Evolutionary conservation across 1,140 invertebrate genomes (phyloP).

Genomic region (Mactra quadrangularis): DNA sequence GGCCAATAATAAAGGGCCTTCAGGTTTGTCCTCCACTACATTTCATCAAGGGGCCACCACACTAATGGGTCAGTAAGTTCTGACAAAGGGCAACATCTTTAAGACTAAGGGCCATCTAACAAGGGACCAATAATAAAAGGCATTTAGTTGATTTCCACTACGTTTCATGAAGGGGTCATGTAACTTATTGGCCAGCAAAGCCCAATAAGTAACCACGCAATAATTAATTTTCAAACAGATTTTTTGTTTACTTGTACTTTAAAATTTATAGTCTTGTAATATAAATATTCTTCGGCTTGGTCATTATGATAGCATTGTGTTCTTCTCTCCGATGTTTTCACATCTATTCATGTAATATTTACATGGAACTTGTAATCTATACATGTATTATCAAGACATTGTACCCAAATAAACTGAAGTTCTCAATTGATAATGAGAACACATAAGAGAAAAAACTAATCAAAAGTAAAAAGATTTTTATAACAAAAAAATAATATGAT

Average conservation of each 20-base stretch:
- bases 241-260: slow-evolving; percentile 33
- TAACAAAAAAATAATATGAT: too few species aligned
- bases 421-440: slow-evolving; percentile 39
- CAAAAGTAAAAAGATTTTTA: slow-evolving; percentile 23
- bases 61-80: slow-evolving; percentile 30
- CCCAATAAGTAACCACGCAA: slow-evolving; percentile 31
- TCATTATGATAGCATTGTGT: slow-evolving; percentile 25
- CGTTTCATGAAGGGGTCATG: slow-evolving; percentile 32
- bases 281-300: slow-evolving; percentile 32
- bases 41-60: slow-evolving; percentile 32
- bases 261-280: slow-evolving; percentile 40
- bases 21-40: slow-evolving; percentile 33
- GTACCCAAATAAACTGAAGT: slow-evolving; percentile 41
- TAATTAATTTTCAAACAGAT: slow-evolving; percentile 33
- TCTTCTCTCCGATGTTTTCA: slow-evolving; percentile 38
- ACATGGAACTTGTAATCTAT: slow-evolving; percentile 9
- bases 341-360: slow-evolving; percentile 37
- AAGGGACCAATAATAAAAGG: slow-evolving; percentile 31
- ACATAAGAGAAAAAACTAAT: slow-evolving; percentile 39
- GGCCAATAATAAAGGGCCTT: slow-evolving; percentile 40
- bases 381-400: slow-evolving; percentile 28
- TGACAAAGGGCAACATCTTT: slow-evolving; percentile 32
- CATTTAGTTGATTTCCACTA: slow-evolving; percentile 32
- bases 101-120: slow-evolving; percentile 38
- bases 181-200: slow-evolving; percentile 31